A percentile compares a stretch with the other conserved stretches of the same genome.
Evolutionary conservation across 2,888 invertebrate species (phyloP).

Genomic region (Dysmachus trigonus): DNA sequence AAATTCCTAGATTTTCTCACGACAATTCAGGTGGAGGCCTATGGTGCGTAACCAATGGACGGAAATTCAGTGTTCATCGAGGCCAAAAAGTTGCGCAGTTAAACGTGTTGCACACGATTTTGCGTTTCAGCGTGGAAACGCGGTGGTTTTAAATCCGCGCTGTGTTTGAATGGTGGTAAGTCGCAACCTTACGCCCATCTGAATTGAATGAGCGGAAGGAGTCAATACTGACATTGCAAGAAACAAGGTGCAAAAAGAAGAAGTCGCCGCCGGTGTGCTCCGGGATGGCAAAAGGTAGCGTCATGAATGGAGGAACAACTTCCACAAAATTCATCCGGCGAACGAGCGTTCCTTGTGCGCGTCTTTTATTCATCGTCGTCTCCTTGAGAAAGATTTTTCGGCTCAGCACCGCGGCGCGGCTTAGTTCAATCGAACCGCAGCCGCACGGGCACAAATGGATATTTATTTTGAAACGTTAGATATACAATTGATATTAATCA

Average conservation of each 20-base stretch:
- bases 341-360: background rate
- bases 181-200: background rate
- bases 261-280: background rate
- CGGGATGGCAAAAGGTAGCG: background rate
- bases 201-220: slow-evolving; percentile 28
- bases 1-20: background rate
- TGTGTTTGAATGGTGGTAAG: background rate
- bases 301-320: slow-evolving; percentile 20
- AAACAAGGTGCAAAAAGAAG: slow-evolving; percentile 3
- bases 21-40: background rate
- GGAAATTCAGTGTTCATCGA: background rate
- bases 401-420: slow-evolving; percentile 37
- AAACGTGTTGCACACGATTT: background rate
- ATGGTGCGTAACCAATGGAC: background rate
- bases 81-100: background rate
- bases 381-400: slow-evolving; percentile 29
- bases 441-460: slow-evolving; percentile 49
- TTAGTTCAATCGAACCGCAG: slow-evolving; percentile 42
- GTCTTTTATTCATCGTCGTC: slow-evolving; percentile 24
- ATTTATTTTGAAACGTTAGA: slow-evolving; percentile 53
- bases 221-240: background rate
- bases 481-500: slow-evolving; percentile 55
- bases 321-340: background rate
- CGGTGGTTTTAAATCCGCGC: background rate
- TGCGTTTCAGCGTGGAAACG: background rate